Evolutionary conservation across 2,797 vertebrate species (phyloP).

Genomic region (Pyrocephalus nanus): DNA sequence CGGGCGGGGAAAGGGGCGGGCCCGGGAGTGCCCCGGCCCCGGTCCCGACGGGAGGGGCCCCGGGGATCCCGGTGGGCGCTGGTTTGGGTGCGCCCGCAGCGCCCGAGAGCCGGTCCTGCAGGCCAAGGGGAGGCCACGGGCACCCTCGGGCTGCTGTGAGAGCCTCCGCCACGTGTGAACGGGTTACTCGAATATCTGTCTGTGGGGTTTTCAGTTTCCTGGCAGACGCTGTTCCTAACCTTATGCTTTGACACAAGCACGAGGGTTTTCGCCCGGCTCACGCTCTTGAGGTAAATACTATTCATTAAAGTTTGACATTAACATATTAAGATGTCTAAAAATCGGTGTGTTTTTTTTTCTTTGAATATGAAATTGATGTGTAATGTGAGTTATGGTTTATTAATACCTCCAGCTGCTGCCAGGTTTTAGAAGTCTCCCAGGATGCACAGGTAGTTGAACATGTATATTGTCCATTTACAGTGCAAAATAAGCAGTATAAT

Average conservation of each 20-base stretch:
- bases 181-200: not conserved
- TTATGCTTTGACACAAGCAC: not conserved
- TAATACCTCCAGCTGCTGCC: not conserved
- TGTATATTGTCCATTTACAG: not conserved
- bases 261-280: not conserved
- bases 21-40: not conserved
- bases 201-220: too few species aligned
- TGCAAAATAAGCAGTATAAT: not conserved
- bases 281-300: not conserved
- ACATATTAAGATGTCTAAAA: not conserved
- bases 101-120: accelerated
- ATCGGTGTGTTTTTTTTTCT: accelerated
- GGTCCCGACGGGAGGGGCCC: not conserved
- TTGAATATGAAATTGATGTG: not conserved
- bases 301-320: not conserved
- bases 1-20: not conserved
- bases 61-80: not conserved
- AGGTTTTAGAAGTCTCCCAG: not conserved
- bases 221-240: not conserved
- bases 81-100: accelerated
- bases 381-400: not conserved
- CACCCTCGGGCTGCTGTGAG: not conserved
- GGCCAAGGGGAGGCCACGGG: accelerated
- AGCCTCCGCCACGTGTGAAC: not conserved
- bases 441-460: not conserved